These are phyloP conservation scores for Esox lucius DNA, from an alignment of 2,797 vertebrate genomes.

Conservation along the genomic window DNA sequence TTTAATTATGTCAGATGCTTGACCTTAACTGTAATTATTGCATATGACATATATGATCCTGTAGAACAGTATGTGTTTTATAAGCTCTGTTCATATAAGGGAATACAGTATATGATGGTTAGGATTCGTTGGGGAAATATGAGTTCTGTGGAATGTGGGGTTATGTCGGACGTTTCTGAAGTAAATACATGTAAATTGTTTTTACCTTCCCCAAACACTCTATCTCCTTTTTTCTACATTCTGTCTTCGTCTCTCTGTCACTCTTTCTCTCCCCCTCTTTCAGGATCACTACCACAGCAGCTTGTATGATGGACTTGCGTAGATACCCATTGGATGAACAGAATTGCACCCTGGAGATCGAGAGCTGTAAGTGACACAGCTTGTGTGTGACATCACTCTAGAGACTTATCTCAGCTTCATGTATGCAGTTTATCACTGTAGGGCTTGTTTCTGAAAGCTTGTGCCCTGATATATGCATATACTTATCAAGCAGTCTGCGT, in stretches of 20 bases:
- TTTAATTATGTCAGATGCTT: background rate
- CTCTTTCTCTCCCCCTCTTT: slow-evolving; percentile 5
- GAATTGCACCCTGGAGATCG: slow-evolving; percentile 95
- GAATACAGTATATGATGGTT: background rate
- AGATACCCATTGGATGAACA: slow-evolving; percentile 94
- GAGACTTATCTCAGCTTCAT: slow-evolving; percentile 3
- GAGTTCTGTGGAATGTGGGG: background rate
- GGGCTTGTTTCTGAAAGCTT: background rate
- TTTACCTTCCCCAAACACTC: background rate
- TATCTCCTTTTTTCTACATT: background rate
- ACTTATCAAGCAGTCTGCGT: background rate
- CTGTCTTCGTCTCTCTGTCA: background rate
- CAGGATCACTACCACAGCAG: slow-evolving; percentile 94
- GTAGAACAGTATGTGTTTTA: background rate
- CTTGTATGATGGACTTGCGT: slow-evolving; percentile 96
- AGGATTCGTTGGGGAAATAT: background rate
- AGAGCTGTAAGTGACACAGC: slow-evolving; percentile 87
- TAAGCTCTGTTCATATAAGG: background rate
- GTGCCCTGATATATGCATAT: background rate
- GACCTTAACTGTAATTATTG: background rate
- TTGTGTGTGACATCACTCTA: background rate
- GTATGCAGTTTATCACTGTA: background rate
- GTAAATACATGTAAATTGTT: background rate
- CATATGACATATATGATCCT: background rate
- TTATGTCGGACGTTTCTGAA: background rate